These are phyloP conservation scores for Psilopsiagon aymara DNA, from an alignment of 2,113 vertebrate species.

Conservation along the genomic window DNA sequence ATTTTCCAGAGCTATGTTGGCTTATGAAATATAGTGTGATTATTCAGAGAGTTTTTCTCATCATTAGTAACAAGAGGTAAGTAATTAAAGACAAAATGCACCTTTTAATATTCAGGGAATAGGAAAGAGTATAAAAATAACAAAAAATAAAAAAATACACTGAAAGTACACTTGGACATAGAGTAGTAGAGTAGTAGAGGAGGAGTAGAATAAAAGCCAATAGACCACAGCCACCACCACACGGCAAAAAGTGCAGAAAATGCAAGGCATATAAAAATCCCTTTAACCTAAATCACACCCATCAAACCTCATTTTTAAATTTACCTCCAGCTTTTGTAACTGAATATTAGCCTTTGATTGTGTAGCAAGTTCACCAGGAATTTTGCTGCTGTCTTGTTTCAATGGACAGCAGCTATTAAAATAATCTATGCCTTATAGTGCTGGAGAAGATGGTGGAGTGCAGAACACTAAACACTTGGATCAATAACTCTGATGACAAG, in stretches of 20 bases:
- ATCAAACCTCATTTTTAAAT: neutral
- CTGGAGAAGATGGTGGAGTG: neutral
- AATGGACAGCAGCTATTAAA: neutral
- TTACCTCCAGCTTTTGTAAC: neutral
- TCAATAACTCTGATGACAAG: neutral
- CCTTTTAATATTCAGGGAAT: neutral
- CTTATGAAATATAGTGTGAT: slow-evolving; percentile 33
- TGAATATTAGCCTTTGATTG: neutral
- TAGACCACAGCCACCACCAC: neutral
- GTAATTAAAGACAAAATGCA: slow-evolving; percentile 52
- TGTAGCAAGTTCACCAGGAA: neutral
- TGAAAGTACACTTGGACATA: neutral
- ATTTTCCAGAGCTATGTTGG: slow-evolving; percentile 32
- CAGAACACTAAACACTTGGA: neutral
- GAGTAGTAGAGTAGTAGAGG: neutral
- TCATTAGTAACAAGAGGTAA: slow-evolving; percentile 40
- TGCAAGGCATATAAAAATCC: neutral
- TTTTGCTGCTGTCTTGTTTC: neutral
- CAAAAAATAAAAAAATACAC: neutral
- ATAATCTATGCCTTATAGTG: neutral
- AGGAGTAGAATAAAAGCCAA: neutral
- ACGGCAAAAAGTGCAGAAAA: neutral
- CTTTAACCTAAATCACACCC: neutral
- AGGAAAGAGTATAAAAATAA: neutral
- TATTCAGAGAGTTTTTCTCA: slow-evolving; percentile 45